Percentiles rank a stretch among this genome's conserved stretches.
Conservation (phyloP, 2,113 vertebrate species). For the Axis porcinus region DNA sequence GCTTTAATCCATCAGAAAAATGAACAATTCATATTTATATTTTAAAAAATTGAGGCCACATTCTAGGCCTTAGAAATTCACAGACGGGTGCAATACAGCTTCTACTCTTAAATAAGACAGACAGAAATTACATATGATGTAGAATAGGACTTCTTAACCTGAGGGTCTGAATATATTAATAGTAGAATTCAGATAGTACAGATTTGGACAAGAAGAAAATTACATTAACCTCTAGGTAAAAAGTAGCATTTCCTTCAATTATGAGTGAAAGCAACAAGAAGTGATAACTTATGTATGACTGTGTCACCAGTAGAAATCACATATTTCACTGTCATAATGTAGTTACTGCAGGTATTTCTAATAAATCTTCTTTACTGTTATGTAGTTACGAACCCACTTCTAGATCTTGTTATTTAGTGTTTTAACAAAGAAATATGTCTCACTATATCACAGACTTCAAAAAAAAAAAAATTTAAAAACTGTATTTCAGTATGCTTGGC, state of each 20-base stretch:
- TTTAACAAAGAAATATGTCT: background rate
- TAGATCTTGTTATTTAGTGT: background rate
- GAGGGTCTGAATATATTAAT: background rate
- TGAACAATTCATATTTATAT: background rate
- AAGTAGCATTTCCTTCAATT: background rate
- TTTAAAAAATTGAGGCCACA: background rate
- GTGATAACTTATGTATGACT: background rate
- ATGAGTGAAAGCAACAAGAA: background rate
- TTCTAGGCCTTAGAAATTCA: background rate
- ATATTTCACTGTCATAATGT: background rate
- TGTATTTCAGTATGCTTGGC: background rate
- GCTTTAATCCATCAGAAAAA: slow-evolving; percentile 17
- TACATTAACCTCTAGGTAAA: background rate
- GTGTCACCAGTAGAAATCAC: background rate
- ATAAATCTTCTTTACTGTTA: background rate
- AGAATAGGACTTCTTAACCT: background rate
- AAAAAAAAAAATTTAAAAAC: background rate
- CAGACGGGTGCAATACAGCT: background rate
- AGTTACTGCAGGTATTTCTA: background rate
- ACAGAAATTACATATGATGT: background rate
- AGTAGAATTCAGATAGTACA: background rate
- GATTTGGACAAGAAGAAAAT: background rate
- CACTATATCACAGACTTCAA: background rate
- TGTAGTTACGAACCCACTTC: background rate
- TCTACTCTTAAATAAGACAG: background rate